Percentiles rank a stretch among this genome's conserved stretches.
Evolutionary conservation across 2,113 vertebrate species (phyloP).

Genomic region (Hypocryptadius cinnamomeus): DNA sequence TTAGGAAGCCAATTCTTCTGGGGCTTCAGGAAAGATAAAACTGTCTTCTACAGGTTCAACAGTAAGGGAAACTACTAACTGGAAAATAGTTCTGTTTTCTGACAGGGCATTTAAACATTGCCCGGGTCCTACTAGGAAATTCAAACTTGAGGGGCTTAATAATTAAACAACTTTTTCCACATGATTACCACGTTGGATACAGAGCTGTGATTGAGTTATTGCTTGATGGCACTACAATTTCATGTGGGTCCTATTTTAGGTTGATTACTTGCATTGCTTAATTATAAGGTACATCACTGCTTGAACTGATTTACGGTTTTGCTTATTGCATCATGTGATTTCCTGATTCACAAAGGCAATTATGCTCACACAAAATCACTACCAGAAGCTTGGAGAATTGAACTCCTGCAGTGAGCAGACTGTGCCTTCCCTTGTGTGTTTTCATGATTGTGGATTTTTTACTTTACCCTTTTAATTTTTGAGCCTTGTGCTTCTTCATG

Average conservation of each 20-base stretch:
- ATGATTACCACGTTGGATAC: not conserved
- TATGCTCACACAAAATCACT: not conserved
- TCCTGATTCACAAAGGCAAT: constrained; percentile 15
- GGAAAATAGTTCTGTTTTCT: not conserved
- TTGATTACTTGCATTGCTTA: constrained; percentile 36
- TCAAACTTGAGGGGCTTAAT: not conserved
- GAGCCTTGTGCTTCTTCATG: not conserved
- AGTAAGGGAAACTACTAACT: not conserved
- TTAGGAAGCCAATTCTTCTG: not conserved
- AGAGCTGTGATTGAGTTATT: not conserved
- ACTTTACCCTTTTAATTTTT: not conserved
- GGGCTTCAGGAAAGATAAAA: not conserved
- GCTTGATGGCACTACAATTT: constrained; percentile 5
- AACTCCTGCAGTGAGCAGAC: not conserved
- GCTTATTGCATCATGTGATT: constrained; percentile 10
- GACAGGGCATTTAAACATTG: not conserved
- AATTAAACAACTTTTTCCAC: not conserved
- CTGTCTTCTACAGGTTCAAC: not conserved
- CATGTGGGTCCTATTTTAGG: not conserved
- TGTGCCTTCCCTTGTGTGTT: not conserved
- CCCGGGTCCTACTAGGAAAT: not conserved
- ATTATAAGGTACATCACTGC: not conserved
- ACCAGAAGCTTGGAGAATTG: not conserved
- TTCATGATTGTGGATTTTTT: not conserved
- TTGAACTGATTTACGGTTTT: constrained; percentile 35